Percentiles rank a stretch among this genome's conserved stretches.
Evolutionary conservation across 2,888 invertebrate species (phyloP).

Genomic region (Thera obeliscata): DNA sequence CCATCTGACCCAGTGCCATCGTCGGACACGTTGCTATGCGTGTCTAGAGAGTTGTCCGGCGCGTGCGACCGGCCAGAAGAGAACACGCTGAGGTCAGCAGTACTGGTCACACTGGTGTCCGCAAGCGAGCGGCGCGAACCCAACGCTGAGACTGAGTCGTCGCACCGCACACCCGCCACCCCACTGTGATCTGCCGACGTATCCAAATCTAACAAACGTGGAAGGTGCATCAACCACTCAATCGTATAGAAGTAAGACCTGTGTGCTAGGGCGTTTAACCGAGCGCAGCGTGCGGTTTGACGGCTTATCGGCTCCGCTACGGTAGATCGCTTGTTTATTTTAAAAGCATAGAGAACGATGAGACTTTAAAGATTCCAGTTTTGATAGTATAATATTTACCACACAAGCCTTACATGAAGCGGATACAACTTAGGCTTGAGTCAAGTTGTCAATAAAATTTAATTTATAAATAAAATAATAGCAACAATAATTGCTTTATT

Average conservation of each 20-base stretch:
- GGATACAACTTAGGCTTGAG: not conserved
- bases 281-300: too few species aligned
- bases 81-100: constrained; percentile 92
- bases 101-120: constrained; percentile 93
- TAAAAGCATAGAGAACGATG: too few species aligned
- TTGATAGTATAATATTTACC: not conserved
- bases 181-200: constrained; percentile 70
- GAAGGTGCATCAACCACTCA: not conserved
- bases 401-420: not conserved
- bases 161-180: constrained; percentile 69
- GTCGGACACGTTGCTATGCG: constrained; percentile 90
- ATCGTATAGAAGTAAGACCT: not conserved
- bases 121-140: constrained; percentile 92
- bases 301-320: too few species aligned
- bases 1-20: constrained; percentile 89
- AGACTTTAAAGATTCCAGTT: too few species aligned
- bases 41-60: constrained; percentile 89
- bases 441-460: not conserved
- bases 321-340: too few species aligned
- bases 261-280: not conserved
- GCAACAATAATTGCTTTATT: not conserved
- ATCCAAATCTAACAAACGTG: constrained; percentile 22
- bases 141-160: constrained; percentile 88
- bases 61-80: constrained; percentile 90
- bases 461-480: not conserved